A percentile compares a stretch with the other conserved stretches of the same genome.
phyloP scores from a whole-genome alignment of 2,888 invertebrate species.

The Diachrysia chrysitis region DNA sequence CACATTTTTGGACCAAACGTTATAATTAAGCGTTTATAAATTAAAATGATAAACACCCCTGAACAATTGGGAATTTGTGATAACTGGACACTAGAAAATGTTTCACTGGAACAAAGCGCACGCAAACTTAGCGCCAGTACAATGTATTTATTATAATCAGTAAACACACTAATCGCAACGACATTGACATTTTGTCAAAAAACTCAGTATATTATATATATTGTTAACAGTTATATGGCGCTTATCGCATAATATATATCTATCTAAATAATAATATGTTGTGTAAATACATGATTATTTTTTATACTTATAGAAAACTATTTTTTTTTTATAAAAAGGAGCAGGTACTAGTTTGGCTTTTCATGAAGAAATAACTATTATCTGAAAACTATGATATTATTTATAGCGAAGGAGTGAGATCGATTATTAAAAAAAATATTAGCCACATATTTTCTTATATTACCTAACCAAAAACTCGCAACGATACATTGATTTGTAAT shows the following conservation, averaged over 20 bases:
- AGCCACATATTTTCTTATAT: no score
- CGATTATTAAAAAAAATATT: no score
- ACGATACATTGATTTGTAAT: no score
- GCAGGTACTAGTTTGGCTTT: conserved; percentile 63
- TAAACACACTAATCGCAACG: neutral
- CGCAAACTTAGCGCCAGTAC: neutral
- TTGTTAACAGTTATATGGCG: conserved; percentile 7
- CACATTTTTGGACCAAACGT: neutral
- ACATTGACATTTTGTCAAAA: neutral
- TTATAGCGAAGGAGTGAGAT: neutral
- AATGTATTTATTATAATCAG: neutral
- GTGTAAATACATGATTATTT: conserved; percentile 4
- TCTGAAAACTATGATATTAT: conserved; percentile 5
- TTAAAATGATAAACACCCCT: neutral
- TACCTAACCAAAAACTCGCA: no score
- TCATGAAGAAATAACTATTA: conserved; percentile 19
- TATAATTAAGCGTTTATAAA: neutral
- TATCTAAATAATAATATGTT: neutral
- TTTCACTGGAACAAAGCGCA: neutral
- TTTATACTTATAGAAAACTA: conserved; percentile 19
- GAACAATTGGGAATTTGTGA: neutral
- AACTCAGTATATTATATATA: conserved; percentile 44
- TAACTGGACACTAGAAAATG: neutral
- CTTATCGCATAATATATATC: neutral
- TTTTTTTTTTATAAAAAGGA: conserved; percentile 37